Evolutionary conservation across 2,888 invertebrate genomes (phyloP).

Genomic region (Mesoligia furuncula): DNA sequence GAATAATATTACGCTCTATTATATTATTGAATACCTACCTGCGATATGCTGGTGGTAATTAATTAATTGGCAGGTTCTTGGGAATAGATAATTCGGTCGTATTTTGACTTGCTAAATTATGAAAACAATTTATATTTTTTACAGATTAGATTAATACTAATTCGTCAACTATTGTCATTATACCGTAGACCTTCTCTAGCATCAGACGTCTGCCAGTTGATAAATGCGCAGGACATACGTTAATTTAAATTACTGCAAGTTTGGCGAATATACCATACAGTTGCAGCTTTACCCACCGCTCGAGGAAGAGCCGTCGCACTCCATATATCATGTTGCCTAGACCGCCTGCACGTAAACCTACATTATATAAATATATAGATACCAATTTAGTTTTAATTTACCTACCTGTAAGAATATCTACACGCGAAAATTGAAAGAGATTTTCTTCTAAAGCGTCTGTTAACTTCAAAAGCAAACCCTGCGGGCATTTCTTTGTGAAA

Average conservation of each 20-base stretch:
- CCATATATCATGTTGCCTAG: slow-evolving; percentile 20
- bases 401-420: slow-evolving; percentile 1
- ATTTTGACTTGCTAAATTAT: background rate
- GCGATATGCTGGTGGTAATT: background rate
- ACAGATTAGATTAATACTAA: background rate
- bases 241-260: slow-evolving; percentile 22
- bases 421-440: background rate
- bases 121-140: background rate
- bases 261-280: slow-evolving; percentile 24
- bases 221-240: slow-evolving; percentile 12
- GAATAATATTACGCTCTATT: background rate
- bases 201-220: background rate
- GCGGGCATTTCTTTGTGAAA: background rate
- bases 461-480: background rate
- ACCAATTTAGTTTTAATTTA: background rate
- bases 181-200: background rate
- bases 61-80: background rate
- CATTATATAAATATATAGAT: slow-evolving; percentile 14
- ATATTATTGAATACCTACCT: background rate
- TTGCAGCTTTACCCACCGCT: background rate
- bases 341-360: slow-evolving; percentile 15
- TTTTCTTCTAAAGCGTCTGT: background rate
- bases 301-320: slow-evolving; percentile 8
- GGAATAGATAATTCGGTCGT: background rate
- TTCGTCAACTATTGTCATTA: background rate